These are phyloP conservation scores for Arizona elegans DNA, from an alignment of 2,113 vertebrate species.

Conservation along the genomic window DNA sequence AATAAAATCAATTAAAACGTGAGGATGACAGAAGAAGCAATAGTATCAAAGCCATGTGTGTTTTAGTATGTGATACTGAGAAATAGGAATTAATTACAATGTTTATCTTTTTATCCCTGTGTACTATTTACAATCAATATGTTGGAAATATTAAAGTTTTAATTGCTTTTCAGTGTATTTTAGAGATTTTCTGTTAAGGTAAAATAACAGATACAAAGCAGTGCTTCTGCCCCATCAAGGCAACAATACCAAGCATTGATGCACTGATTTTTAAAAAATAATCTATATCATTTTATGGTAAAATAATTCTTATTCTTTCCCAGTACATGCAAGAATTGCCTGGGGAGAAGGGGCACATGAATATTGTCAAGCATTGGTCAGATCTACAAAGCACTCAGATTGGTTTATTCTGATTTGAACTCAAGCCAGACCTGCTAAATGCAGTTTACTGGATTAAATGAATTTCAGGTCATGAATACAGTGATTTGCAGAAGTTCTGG, in stretches of 20 bases:
- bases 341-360: background rate
- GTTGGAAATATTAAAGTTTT: background rate
- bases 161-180: background rate
- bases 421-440: conserved; percentile 10
- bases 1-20: background rate
- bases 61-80: background rate
- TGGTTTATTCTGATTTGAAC: conserved; percentile 4
- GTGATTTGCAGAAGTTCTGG: background rate
- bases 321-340: background rate
- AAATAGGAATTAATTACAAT: background rate
- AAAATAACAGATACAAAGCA: background rate
- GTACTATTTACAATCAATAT: background rate
- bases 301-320: background rate
- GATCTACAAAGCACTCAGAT: conserved; percentile 7
- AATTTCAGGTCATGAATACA: background rate
- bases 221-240: background rate
- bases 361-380: background rate
- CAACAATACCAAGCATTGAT: background rate
- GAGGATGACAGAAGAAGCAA: background rate
- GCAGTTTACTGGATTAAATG: conserved; percentile 7
- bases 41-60: background rate
- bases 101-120: background rate
- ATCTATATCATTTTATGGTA: background rate
- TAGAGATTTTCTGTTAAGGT: background rate
- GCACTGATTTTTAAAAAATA: background rate